A percentile compares a stretch with the other conserved stretches of the same genome.
phyloP scores from a whole-genome alignment of 2,888 invertebrate genomes.

The Conus canariensis region DNA sequence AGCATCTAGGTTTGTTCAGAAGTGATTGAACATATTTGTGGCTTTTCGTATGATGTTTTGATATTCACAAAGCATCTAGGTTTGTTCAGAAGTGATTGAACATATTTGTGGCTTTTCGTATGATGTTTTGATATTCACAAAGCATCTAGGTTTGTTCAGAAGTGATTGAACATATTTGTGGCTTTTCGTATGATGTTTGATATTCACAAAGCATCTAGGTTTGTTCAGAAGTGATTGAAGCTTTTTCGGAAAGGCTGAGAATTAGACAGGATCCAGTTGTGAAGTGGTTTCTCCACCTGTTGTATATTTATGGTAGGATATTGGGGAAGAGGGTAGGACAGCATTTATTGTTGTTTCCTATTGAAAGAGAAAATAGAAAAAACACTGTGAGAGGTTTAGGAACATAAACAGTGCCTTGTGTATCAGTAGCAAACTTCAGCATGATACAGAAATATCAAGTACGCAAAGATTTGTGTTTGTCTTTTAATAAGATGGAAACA shows the following conservation, averaged over 20 bases:
- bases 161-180: not conserved
- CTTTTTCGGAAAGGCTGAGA: not conserved
- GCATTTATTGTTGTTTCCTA: too few relatives aligned
- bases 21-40: not conserved
- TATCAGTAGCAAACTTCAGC: too few relatives aligned
- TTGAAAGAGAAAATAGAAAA: too few relatives aligned
- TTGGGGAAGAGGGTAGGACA: too few relatives aligned
- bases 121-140: not conserved
- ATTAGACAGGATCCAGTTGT: not conserved
- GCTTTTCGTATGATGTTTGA: not conserved
- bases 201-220: not conserved
- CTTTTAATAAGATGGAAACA: too few relatives aligned
- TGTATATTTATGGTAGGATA: too few relatives aligned
- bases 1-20: not conserved
- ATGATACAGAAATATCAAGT: too few relatives aligned
- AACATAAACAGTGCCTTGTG: too few relatives aligned
- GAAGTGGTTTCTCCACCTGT: too few relatives aligned
- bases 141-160: not conserved
- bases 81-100: too few relatives aligned
- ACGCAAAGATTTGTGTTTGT: too few relatives aligned
- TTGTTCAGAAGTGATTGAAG: not conserved
- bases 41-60: not conserved
- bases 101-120: not conserved
- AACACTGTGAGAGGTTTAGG: too few relatives aligned
- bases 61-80: not conserved